Base-by-base conservation (phyloP, 2,113 vertebrate genomes). In the Boleophthalmus pectinirostris region DNA sequence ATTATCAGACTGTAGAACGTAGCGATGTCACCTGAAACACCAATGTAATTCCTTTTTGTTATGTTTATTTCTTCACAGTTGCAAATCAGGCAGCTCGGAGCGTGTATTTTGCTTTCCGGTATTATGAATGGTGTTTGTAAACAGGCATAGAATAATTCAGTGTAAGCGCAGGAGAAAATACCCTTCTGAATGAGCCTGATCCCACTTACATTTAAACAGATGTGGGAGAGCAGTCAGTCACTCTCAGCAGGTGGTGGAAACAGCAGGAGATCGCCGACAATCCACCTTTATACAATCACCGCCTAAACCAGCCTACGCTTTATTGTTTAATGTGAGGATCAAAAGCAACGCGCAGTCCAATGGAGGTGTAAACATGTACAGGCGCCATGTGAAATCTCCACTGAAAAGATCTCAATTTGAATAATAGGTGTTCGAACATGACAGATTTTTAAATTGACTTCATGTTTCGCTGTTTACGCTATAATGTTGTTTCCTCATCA, bases 171-270 rank as follows among this genome's bases (percentile, higher is more conserved):
- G n/a, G 65, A 64, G 9, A 38, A 81, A 79, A 29, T 2, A 61
- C 72, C 69, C 43, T 49, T 69, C 66, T 63, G 73, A 61, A 79
- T 73, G 56, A 72, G 66, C 51, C 69, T 72, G 66, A 79, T 82
- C 61, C 70, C 69, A 67, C 68, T 69, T 43, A 57, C 18, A 33
- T 72, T 49, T 54, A 69, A 58, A 63, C 66, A 75, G 58, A 60
- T 11, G 11, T 35, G 65, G 58, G 65, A 35, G 53, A 70, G 43
- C 16, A 58, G 56, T 71, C 70, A 73, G 12, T 73, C 13, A 21
- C n/a, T 49, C 65, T 73, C 58, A 69, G 66, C 35, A 65, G 63
- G 35, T 43, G 71, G 58, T 61, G 56, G 23, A 15, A 58, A 25
- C 21, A 25, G 14, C 11, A 15, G 23, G 23, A 24, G 24, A 58